These are phyloP conservation scores for Acromyrmex charruanus DNA, from an alignment of 1,140 invertebrate species.

Conservation along the genomic window DNA sequence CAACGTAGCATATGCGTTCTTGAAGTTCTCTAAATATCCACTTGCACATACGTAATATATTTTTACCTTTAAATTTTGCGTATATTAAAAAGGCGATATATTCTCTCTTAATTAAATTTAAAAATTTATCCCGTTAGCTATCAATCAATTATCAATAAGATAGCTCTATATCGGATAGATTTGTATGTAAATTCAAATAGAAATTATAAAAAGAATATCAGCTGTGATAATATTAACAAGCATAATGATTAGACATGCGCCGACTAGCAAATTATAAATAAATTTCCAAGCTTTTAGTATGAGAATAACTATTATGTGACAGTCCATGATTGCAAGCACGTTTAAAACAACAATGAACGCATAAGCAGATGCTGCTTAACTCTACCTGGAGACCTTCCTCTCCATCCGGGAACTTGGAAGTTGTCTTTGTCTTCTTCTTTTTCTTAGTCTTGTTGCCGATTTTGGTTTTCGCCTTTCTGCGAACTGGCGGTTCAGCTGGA, in stretches of 20 bases:
- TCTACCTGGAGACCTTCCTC: slow-evolving; percentile 93
- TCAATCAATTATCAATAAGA: neutral
- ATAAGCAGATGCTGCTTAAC: slow-evolving; percentile 75
- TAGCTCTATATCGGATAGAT: neutral
- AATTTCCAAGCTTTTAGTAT: slow-evolving; percentile 55
- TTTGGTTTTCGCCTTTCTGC: slow-evolving; percentile 96
- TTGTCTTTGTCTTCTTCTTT: slow-evolving; percentile 96
- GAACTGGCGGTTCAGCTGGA: slow-evolving; percentile 88
- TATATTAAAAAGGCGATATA: neutral
- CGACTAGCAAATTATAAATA: slow-evolving; percentile 53
- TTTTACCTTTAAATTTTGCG: neutral
- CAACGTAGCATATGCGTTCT: slow-evolving; percentile 81
- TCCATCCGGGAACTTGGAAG: slow-evolving; percentile 94
- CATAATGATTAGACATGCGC: slow-evolving; percentile 63
- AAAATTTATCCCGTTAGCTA: neutral
- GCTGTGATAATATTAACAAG: slow-evolving; percentile 50
- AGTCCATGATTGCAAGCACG: slow-evolving; percentile 64
- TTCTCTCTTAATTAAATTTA: neutral
- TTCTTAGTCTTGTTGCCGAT: slow-evolving; percentile 96
- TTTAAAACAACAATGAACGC: slow-evolving; percentile 79
- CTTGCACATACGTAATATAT: neutral
- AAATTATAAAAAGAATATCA: slow-evolving; percentile 38
- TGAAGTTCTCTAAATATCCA: slow-evolving; percentile 67
- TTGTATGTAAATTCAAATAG: neutral
- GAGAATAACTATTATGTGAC: slow-evolving; percentile 46